These are phyloP conservation scores for Noctua fimbriata DNA, from an alignment of 2,888 invertebrate species.

Conservation along the genomic window DNA sequence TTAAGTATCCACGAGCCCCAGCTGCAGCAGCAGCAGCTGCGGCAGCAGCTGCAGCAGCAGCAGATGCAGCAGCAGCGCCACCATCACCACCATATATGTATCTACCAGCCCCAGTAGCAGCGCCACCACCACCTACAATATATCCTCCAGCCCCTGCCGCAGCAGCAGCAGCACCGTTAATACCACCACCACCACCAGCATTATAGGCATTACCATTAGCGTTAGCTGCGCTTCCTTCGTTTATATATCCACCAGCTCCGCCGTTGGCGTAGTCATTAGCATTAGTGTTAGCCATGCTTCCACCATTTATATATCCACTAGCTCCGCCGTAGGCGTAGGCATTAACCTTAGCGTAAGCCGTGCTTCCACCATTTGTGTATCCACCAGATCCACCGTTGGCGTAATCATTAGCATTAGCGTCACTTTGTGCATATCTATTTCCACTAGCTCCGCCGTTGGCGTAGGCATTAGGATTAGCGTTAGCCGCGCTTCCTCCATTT, in stretches of 20 bases:
- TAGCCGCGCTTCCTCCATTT: too few species aligned
- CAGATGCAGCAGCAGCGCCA: too few species aligned
- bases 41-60: too few species aligned
- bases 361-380: background rate
- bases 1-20: too few species aligned
- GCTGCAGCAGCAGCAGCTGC: too few species aligned
- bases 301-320: background rate
- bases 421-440: background rate
- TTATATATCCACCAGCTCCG: too few species aligned
- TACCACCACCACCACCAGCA: background rate
- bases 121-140: too few species aligned
- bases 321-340: background rate
- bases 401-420: background rate
- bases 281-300: background rate
- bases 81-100: background rate
- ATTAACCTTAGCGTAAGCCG: background rate
- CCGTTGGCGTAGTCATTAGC: background rate
- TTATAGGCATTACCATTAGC: background rate
- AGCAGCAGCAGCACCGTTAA: background rate
- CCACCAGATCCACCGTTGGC: background rate
- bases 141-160: too few species aligned
- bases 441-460: background rate
- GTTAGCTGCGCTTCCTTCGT: too few species aligned
- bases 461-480: background rate
- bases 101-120: background rate